Evolutionary conservation across 92 coral and sea anemone species (phyloP).

Genomic region (Phymanthus crucifer): DNA sequence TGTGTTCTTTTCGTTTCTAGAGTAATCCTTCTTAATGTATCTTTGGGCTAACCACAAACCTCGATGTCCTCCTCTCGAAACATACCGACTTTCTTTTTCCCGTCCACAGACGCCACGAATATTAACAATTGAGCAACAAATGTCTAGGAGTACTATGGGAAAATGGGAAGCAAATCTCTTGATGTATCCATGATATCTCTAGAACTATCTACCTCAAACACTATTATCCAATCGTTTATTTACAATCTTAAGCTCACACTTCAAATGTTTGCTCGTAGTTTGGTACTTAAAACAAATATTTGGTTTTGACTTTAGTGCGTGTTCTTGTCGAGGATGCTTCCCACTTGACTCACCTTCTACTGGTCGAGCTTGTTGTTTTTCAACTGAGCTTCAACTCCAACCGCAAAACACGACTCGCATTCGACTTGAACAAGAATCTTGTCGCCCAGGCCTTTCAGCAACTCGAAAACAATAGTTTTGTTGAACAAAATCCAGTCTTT

Average conservation of each 20-base stretch:
- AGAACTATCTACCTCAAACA: neutral
- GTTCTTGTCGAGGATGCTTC: neutral
- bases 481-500: neutral
- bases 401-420: neutral
- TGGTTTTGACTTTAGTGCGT: neutral
- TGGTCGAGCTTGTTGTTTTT: neutral
- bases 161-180: too few relatives aligned
- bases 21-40: constrained; percentile 3
- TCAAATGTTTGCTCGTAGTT: neutral
- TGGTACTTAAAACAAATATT: constrained; percentile 7
- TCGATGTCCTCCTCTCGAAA: constrained; percentile 6
- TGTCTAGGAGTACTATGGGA: neutral
- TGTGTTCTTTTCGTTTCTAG: neutral
- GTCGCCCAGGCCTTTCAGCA: constrained; percentile 1
- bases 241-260: neutral
- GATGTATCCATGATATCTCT: neutral
- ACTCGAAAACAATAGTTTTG: neutral
- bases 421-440: neutral
- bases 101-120: neutral
- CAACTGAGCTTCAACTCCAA: neutral
- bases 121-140: neutral
- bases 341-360: neutral
- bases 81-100: neutral
- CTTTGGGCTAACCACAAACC: neutral
- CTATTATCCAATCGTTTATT: neutral